A percentile compares a stretch with the other conserved stretches of the same genome.
Evolutionary conservation across 2,113 vertebrate species (phyloP).

Genomic region (Amblyornis subalaris): DNA sequence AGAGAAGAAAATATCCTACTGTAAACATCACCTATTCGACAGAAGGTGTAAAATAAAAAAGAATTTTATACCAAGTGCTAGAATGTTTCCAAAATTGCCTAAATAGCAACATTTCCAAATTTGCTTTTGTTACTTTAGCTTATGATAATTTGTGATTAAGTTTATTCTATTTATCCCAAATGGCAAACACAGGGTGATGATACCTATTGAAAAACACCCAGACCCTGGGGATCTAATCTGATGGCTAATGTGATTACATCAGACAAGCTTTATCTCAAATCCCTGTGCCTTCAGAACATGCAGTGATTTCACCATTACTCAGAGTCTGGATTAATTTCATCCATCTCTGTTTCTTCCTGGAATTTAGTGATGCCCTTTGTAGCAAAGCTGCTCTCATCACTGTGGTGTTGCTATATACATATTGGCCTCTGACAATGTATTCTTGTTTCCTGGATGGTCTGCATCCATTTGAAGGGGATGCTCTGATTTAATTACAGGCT

Average conservation of each 20-base stretch:
- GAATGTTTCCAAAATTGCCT: background rate
- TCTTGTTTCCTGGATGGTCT: background rate
- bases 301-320: constrained; percentile 16
- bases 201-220: background rate
- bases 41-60: background rate
- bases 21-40: background rate
- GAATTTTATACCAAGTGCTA: background rate
- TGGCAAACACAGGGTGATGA: background rate
- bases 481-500: background rate
- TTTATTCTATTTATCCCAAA: background rate
- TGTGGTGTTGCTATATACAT: background rate
- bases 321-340: background rate
- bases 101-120: background rate
- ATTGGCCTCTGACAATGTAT: background rate
- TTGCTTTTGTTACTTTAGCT: background rate
- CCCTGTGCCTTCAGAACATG: background rate
- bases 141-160: background rate
- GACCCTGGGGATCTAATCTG: background rate
- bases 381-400: background rate
- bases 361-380: background rate
- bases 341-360: background rate
- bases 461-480: background rate
- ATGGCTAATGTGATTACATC: background rate
- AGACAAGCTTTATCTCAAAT: background rate
- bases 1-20: background rate